Conservation (phyloP, 1,140 invertebrate species). For the Manduca sexta region DNA sequence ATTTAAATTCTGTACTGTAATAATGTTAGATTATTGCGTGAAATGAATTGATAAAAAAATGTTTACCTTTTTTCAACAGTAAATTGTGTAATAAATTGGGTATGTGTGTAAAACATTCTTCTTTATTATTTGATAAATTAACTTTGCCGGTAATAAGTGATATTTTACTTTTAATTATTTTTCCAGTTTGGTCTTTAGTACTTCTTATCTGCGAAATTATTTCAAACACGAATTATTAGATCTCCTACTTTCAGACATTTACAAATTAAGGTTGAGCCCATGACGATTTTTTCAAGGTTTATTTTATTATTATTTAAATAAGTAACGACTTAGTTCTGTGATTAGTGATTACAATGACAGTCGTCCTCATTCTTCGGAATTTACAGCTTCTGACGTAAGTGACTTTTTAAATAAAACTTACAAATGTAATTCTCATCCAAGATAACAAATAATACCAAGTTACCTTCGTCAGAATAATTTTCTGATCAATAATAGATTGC, state of each 20-base stretch:
- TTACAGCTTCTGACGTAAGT: too few species aligned
- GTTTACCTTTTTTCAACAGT: neutral
- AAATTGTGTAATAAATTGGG: slow-evolving; percentile 3
- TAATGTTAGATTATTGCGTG: too few species aligned
- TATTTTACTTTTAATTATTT: slow-evolving; percentile 1
- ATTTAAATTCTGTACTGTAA: neutral
- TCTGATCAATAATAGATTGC: slow-evolving; percentile 27
- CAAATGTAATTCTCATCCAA: too few species aligned
- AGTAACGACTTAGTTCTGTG: too few species aligned
- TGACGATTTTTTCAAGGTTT: too few species aligned
- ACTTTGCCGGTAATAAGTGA: slow-evolving; percentile 4
- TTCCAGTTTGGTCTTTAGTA: slow-evolving; percentile 19
- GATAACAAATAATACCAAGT: neutral
- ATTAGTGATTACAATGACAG: too few species aligned
- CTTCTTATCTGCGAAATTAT: slow-evolving; percentile 25
- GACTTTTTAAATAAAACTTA: too few species aligned
- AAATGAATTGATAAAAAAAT: neutral
- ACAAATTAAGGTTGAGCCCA: too few species aligned
- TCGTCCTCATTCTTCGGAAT: too few species aligned
- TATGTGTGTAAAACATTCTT: neutral
- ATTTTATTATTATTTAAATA: too few species aligned
- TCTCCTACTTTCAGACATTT: too few species aligned
- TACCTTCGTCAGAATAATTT: slow-evolving; percentile 52
- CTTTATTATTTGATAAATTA: neutral
- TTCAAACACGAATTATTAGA: too few species aligned